Base-by-base conservation (phyloP, 2,113 vertebrate species). In the Zapornia atra region DNA sequence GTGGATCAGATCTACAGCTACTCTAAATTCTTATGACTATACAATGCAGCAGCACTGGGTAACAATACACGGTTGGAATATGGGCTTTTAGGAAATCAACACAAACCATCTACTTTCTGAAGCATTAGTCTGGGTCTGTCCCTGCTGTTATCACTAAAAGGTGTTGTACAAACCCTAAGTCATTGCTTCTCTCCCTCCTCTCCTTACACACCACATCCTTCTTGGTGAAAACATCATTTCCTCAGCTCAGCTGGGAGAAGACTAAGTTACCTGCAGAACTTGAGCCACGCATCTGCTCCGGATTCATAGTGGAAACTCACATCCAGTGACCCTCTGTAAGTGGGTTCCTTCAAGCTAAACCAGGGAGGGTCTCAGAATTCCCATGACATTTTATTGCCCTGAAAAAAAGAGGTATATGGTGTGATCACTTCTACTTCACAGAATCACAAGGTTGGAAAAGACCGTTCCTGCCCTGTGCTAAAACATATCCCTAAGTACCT, bases 281-380 rank as follows among this genome's bases (percentile, higher is more conserved):
- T 20, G 26, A 69, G 18, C 40, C 5, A 4, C 3, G 21, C 3
- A 2, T 63, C 40, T 22, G 34, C 48, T 79, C 54, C 33, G 48
- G 40, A 25, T 31, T 21, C 34, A 24, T 2, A 7, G 33, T 0
- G 0, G 36, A 84, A 79, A 28, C 19, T 38, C 28, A n/a, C 22
- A 44, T 9, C 9, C 66, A 73, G 21, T 4, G 46, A 66, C 26
- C 11, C 25, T 15, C 17, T 10, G 11, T 4, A 46, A n/a, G 20
- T 29, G 42, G 50, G 28, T 14, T 69, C 24, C 63, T 59, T 64
- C 56, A 51, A 14, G 25, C 28, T 54, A 9, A 4, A 53, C 24
- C 9, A 46, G 36, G 36, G 46, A 24, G 20, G 8, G 33, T 34
- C 57, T 46, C 29, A 53, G 50, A 60, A 38, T 46, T 70, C 17